These are phyloP conservation scores for Epizoanthus stellaris DNA, from an alignment of 92 coral and sea anemone genomes.

Conservation along the genomic window DNA sequence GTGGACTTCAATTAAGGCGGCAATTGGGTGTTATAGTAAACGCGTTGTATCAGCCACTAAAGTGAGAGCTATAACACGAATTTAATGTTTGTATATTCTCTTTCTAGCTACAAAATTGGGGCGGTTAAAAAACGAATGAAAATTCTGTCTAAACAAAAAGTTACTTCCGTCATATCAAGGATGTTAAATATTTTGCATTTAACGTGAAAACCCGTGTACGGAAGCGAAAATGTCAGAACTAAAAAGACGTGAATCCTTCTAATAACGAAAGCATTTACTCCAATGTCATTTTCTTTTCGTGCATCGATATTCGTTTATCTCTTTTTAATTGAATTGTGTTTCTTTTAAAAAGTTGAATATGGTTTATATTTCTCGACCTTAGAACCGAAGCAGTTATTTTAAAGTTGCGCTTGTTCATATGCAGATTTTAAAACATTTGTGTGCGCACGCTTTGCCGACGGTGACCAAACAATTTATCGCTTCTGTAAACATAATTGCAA, in stretches of 20 bases:
- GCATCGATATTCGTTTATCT: neutral
- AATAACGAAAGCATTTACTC: neutral
- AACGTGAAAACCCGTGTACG: no score
- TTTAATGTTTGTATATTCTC: neutral
- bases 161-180: no score
- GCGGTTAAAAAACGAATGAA: neutral
- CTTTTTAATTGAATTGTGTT: neutral
- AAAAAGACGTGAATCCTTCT: neutral
- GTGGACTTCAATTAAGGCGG: neutral
- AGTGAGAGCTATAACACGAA: neutral
- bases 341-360: constrained; percentile 19
- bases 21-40: neutral
- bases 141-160: neutral
- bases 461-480: constrained; percentile 25
- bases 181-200: no score
- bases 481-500: constrained; percentile 30
- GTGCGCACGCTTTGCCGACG: constrained; percentile 38
- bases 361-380: neutral
- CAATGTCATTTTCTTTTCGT: neutral
- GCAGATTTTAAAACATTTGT: constrained; percentile 19
- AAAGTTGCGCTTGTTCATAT: constrained; percentile 15
- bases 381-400: constrained; percentile 6
- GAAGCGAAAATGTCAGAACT: no score
- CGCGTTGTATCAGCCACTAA: neutral
- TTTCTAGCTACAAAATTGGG: neutral